Conservation (phyloP, 2,113 vertebrate species). For the Corythornis cristatus region DNA sequence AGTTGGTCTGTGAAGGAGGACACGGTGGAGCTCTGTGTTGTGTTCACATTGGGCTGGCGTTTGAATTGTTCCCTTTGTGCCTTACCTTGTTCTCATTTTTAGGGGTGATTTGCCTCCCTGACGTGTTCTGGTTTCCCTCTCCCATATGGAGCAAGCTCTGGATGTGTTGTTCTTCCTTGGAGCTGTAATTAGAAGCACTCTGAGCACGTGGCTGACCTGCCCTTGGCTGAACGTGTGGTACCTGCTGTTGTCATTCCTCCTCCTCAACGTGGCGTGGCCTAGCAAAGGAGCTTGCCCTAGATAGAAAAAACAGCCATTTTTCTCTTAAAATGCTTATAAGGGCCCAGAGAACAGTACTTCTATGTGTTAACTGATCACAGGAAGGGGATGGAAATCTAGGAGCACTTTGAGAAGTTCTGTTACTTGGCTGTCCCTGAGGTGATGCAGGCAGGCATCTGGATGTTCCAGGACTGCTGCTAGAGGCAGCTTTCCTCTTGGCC, state of each 20-base stretch:
- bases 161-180: neutral
- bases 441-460: neutral
- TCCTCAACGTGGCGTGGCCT: neutral
- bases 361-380: neutral
- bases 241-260: conserved; percentile 45
- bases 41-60: neutral
- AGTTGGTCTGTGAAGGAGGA: neutral
- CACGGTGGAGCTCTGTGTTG: neutral
- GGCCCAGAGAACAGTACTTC: neutral
- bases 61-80: neutral
- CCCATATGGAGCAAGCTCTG: conserved; percentile 2
- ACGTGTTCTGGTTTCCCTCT: neutral
- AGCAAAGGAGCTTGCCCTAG: conserved; percentile 22
- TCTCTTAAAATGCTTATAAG: neutral
- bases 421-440: neutral
- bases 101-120: neutral
- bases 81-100: neutral
- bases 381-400: neutral
- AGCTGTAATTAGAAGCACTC: conserved; percentile 36
- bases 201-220: conserved; percentile 25
- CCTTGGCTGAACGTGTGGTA: conserved; percentile 38
- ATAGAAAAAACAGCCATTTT: conserved; percentile 20
- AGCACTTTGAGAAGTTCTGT: neutral
- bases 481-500: neutral
- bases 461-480: neutral